phyloP scores from a whole-genome alignment of 2,888 invertebrate species.

The Cylindroiulus punctatus region DNA sequence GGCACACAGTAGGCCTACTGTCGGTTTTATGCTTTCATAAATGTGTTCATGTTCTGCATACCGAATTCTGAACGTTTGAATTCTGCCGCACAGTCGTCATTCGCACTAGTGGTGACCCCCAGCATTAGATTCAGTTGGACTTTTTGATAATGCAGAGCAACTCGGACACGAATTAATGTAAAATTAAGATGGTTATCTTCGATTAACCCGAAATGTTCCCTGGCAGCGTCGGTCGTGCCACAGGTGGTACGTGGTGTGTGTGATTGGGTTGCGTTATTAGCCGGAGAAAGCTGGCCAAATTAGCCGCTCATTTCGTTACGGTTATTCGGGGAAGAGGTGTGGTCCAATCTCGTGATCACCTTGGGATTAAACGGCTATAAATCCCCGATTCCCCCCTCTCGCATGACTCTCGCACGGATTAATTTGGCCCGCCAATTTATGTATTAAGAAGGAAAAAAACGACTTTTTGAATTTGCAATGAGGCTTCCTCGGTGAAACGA shows the following conservation, averaged over 20 bases:
- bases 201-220: not conserved
- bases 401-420: constrained; percentile 24
- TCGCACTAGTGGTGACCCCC: no score
- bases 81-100: no score
- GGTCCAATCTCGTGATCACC: constrained; percentile 39
- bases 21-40: no score
- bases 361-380: constrained; percentile 39
- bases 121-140: not conserved
- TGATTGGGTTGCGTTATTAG: constrained; percentile 7
- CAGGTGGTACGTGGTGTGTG: constrained; percentile 1
- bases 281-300: not conserved
- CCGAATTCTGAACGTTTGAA: no score
- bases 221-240: not conserved
- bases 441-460: constrained; percentile 2
- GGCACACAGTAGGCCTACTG: no score
- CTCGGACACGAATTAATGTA: not conserved
- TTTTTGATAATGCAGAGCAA: not conserved
- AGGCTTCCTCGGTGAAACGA: not conserved
- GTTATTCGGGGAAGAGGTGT: constrained; percentile 22
- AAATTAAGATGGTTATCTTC: constrained; percentile 25
- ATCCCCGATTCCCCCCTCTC: constrained; percentile 24
- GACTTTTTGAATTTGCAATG: not conserved
- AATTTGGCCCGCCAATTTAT: constrained; percentile 2
- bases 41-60: no score
- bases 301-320: constrained; percentile 19